Evolutionary conservation across 2,888 invertebrate species (phyloP).

Genomic region (Pristionchus maxplancki): DNA sequence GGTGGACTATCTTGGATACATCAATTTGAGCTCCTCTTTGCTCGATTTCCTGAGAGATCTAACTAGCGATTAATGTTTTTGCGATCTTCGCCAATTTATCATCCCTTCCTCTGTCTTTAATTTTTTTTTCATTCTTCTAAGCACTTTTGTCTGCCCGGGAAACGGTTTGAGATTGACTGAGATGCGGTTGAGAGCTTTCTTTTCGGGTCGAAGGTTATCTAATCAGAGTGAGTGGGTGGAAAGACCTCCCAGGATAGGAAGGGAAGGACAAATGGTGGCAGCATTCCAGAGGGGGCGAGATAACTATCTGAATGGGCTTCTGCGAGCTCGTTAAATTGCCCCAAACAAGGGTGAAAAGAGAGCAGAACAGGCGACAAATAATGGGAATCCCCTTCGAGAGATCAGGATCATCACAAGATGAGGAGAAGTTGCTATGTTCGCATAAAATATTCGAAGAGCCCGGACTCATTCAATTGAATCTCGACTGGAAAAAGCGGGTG

Average conservation of each 20-base stretch:
- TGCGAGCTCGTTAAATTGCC: constrained; percentile 15
- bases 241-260: not conserved
- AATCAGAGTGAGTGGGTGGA: not conserved
- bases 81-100: not conserved
- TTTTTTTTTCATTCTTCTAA: not conserved
- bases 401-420: not conserved
- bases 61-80: not conserved
- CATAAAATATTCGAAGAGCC: not conserved
- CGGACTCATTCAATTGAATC: not conserved
- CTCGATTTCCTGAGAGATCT: not conserved
- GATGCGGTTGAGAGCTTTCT: not conserved
- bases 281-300: not conserved
- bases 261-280: not conserved
- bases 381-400: not conserved
- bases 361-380: not conserved
- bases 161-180: not conserved
- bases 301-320: not conserved
- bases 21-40: no score
- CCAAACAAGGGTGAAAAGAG: not conserved
- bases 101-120: not conserved
- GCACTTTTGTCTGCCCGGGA: not conserved
- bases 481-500: constrained; percentile 1
- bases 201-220: constrained; percentile 2
- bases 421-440: not conserved
- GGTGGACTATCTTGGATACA: not conserved